These are phyloP conservation scores for Hemibagrus guttatus DNA, from an alignment of 2,797 vertebrate genomes.

Conservation along the genomic window DNA sequence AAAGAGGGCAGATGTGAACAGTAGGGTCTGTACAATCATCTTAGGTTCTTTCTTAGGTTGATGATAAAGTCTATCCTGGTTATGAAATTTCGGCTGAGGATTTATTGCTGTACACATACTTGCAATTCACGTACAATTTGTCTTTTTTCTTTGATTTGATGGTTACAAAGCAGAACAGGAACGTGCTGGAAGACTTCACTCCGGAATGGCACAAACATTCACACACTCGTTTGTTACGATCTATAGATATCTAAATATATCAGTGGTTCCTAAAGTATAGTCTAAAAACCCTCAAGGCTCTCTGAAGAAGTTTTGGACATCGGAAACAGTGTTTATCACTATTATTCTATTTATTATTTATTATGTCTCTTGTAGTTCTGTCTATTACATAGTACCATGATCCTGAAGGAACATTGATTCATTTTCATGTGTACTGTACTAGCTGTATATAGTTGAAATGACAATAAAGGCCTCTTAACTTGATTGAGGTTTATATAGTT, in stretches of 20 bases:
- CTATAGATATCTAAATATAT: background rate
- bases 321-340: too few species aligned
- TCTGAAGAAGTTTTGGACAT: background rate
- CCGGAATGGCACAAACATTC: too few species aligned
- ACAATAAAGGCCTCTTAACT: too few species aligned
- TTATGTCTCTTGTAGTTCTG: too few species aligned
- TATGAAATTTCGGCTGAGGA: background rate
- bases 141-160: background rate
- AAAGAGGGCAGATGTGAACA: slow-evolving; percentile 25
- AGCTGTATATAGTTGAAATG: too few species aligned
- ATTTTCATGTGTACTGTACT: too few species aligned
- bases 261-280: background rate
- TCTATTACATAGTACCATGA: too few species aligned
- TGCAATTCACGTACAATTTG: background rate
- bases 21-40: background rate
- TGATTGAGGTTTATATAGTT: background rate
- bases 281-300: background rate
- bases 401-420: too few species aligned
- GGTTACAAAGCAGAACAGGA: background rate
- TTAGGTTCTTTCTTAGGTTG: background rate
- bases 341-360: background rate
- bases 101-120: background rate
- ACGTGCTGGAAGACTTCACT: background rate
- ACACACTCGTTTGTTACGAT: background rate
- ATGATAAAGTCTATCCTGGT: background rate